Evolutionary conservation across 2,113 vertebrate genomes (phyloP), one percentile per base, ranked within the genome.

Genomic region (Seriola dumerili): DNA sequence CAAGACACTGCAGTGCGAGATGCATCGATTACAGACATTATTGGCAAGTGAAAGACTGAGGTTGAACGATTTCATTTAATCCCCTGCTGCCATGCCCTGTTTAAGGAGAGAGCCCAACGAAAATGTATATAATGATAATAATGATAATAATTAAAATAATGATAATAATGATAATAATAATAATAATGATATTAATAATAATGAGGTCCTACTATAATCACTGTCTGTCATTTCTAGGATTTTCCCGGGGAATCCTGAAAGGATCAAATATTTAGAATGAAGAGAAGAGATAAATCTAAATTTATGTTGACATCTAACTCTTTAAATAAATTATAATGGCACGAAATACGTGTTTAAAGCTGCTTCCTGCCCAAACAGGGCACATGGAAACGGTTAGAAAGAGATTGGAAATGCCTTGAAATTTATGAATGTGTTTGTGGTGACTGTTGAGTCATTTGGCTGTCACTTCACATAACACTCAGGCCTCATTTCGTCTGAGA

Each of bases 381-480:
- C 93, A 90, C 85, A 67, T 93, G 89, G 89, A 82, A 91, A 78
- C 74, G 57, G 38, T 94, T 93, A 84, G 23, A 75, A 42, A 54
- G 57, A 80, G 72, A 78, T 67, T 73, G 58, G 58, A 87, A 87
- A 69, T 72, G 83, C 71, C 66, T 66, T 32, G 46, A 83, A 87
- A 86, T 85, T 63, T 67, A 83, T 72, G 75, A 84, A 91, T 76
- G 88, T 86, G 76, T 89, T 85, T 88, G 78, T 81, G 85, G 84
- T 75, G 85, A 86, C 83, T 78, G 75, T 69, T 70, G 79, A 87
- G 81, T 89, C 83, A 92, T 92, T 88, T 85, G 66, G 66, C 92
- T 93, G 92, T 91, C 90, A 92, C 86, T 82, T 73, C 81, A 78
- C 89, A 86, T 86, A 80, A 83, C 90, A 73, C 80, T 89, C 84